Percentiles rank a stretch among this genome's conserved stretches.
phyloP scores from a whole-genome alignment of 2,888 invertebrate species.

The Xanthorhoe spadicearia region DNA sequence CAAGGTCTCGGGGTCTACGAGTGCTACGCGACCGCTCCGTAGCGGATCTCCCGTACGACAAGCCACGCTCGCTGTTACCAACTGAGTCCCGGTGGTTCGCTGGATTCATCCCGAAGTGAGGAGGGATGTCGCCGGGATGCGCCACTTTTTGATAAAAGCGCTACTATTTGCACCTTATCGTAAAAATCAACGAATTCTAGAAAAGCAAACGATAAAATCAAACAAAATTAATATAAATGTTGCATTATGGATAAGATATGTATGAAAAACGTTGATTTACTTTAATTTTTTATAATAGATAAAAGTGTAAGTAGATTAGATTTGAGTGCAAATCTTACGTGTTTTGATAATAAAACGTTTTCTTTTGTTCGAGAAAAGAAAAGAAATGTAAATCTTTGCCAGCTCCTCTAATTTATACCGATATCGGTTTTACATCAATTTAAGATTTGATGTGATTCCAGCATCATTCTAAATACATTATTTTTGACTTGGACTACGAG shows the following conservation, averaged over 20 bases:
- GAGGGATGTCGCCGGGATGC: slow-evolving; percentile 15
- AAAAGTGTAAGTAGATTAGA: too few relatives aligned
- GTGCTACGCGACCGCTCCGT: slow-evolving; percentile 77
- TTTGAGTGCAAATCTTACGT: too few relatives aligned
- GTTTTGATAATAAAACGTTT: too few relatives aligned
- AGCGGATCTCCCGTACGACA: slow-evolving; percentile 80
- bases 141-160: slow-evolving; percentile 15
- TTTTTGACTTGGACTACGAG: too few relatives aligned
- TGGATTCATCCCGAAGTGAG: slow-evolving; percentile 27
- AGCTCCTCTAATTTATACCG: too few relatives aligned
- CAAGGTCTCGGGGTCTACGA: slow-evolving; percentile 63
- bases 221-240: not conserved
- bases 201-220: not conserved
- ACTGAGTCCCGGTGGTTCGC: slow-evolving; percentile 19
- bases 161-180: not conserved
- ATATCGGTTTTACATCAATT: too few relatives aligned
- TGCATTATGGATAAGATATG: not conserved
- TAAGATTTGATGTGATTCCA: too few relatives aligned
- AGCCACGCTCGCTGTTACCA: slow-evolving; percentile 36
- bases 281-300: too few relatives aligned
- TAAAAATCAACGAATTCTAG: not conserved
- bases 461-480: too few relatives aligned
- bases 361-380: too few relatives aligned
- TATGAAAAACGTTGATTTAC: too few relatives aligned
- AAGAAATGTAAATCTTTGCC: too few relatives aligned